Percentiles rank a stretch among this genome's conserved stretches.
These are phyloP conservation scores for Cisticola juncidis DNA, from an alignment of 2,113 vertebrate genomes.

Conservation along the genomic window DNA sequence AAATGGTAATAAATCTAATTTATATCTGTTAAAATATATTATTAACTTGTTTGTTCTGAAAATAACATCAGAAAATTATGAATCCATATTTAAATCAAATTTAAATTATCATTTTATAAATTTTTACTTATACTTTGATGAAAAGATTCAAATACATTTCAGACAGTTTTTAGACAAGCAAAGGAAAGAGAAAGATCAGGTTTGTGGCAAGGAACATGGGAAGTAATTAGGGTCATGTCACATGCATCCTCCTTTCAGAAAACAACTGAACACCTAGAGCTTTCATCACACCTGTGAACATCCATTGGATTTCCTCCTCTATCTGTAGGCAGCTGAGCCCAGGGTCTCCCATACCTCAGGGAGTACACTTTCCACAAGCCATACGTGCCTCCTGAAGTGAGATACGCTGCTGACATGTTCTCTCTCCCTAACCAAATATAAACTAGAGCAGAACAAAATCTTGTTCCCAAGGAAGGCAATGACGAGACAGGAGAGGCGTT, in stretches of 20 bases:
- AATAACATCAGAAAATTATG: neutral
- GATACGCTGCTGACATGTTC: neutral
- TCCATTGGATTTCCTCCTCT: neutral
- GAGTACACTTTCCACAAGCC: neutral
- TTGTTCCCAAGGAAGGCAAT: neutral
- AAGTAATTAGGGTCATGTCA: neutral
- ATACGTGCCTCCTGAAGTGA: neutral
- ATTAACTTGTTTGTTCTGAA: neutral
- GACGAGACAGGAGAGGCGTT: accelerated
- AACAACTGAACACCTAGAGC: neutral
- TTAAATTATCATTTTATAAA: neutral
- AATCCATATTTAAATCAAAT: neutral
- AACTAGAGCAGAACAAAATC: neutral
- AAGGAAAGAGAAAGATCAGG: neutral
- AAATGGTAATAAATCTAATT: neutral
- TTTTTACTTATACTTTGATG: neutral
- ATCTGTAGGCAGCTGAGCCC: neutral
- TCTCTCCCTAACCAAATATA: neutral
- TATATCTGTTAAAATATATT: neutral
- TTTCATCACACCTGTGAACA: neutral
- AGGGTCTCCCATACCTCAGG: neutral
- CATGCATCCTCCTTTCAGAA: neutral
- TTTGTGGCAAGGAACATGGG: neutral
- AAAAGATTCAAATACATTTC: neutral
- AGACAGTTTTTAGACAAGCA: neutral